These are phyloP conservation scores for Alsophila aescularia DNA, from an alignment of 2,888 invertebrate genomes.

Conservation along the genomic window DNA sequence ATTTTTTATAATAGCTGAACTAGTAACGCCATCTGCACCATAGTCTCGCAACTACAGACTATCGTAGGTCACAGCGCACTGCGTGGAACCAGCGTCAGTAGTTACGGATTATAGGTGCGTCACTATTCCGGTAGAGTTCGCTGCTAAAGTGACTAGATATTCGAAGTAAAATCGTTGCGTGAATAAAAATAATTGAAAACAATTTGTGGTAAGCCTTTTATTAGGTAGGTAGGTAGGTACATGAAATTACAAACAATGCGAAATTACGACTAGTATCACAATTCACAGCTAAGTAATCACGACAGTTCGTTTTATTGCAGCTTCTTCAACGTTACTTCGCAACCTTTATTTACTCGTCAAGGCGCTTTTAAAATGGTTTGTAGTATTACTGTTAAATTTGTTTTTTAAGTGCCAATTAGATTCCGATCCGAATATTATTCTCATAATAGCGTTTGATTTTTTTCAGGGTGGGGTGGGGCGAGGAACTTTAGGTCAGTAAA, in stretches of 20 bases:
- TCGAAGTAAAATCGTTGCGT: not conserved
- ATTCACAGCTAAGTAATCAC: slow-evolving; percentile 51
- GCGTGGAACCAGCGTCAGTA: not conserved
- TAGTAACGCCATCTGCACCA: slow-evolving; percentile 7
- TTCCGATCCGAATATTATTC: too few relatives aligned
- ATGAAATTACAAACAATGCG: slow-evolving; percentile 26
- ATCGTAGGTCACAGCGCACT: not conserved
- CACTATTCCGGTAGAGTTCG: slow-evolving; percentile 19
- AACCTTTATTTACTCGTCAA: not conserved
- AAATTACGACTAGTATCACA: slow-evolving; percentile 54
- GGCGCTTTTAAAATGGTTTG: too few relatives aligned
- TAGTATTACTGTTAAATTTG: too few relatives aligned
- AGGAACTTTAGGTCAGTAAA: too few relatives aligned
- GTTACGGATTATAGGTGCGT: slow-evolving; percentile 7
- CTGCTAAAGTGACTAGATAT: not conserved
- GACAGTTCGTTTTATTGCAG: slow-evolving; percentile 17
- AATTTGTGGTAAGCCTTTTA: slow-evolving; percentile 27
- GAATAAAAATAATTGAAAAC: slow-evolving; percentile 29
- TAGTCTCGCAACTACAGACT: not conserved
- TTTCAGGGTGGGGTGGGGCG: too few relatives aligned
- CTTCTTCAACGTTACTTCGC: not conserved
- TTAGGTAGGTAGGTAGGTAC: too few relatives aligned
- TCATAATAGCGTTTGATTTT: too few relatives aligned
- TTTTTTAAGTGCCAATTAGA: too few relatives aligned
- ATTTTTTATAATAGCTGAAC: not conserved